A percentile compares a stretch with the other conserved stretches of the same genome.
phyloP scores from a whole-genome alignment of 2,113 vertebrate species.

The Neopipo cinnamomea region DNA sequence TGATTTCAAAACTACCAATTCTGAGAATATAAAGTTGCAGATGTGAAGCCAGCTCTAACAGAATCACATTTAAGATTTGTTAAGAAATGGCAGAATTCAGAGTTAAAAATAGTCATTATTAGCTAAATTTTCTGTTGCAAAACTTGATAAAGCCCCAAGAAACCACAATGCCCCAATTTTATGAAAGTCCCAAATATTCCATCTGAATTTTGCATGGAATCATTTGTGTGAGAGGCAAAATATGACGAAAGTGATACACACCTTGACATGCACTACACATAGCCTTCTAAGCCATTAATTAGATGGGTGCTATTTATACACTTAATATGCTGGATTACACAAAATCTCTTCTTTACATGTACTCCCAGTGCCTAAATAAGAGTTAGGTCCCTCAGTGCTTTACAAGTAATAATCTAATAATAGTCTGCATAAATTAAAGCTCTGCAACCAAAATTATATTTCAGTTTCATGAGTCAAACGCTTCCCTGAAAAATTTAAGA shows the following conservation, averaged over 20 bases:
- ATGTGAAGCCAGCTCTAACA: background rate
- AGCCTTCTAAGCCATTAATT: conserved; percentile 23
- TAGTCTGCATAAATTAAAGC: background rate
- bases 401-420: background rate
- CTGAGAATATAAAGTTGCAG: background rate
- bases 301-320: conserved; percentile 32
- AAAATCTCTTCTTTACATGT: conserved; percentile 1
- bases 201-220: background rate
- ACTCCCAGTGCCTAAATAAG: background rate
- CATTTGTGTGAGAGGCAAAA: background rate
- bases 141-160: background rate
- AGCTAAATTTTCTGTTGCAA: background rate
- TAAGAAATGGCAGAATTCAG: background rate
- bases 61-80: background rate
- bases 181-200: background rate
- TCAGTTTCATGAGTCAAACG: background rate
- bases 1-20: background rate
- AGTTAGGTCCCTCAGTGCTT: background rate
- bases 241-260: background rate
- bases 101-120: background rate
- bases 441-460: background rate
- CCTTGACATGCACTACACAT: background rate
- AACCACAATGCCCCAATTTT: background rate
- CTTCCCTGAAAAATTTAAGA: background rate
- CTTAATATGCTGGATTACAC: conserved; percentile 13